A percentile compares a stretch with the other conserved stretches of the same genome.
These are phyloP conservation scores for Leptinotarsa juncta DNA, from an alignment of 2,888 invertebrate species.

Conservation along the genomic window DNA sequence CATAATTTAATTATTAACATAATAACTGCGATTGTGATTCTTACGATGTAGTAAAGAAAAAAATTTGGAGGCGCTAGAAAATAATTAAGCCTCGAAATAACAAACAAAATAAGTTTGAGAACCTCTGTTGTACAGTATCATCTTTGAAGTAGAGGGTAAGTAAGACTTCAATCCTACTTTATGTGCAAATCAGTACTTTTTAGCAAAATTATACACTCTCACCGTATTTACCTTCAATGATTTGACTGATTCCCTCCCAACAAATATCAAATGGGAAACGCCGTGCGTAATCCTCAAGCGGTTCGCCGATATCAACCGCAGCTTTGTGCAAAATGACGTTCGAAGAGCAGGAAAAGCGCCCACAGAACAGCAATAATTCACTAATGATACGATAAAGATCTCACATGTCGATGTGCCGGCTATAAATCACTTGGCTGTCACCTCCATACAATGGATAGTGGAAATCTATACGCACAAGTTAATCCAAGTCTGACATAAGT, in stretches of 20 bases:
- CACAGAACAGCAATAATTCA: conserved; percentile 23
- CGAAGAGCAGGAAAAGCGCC: neutral
- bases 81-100: too few species aligned
- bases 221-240: too few species aligned
- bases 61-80: too few species aligned
- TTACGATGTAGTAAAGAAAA: too few species aligned
- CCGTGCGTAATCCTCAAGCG: neutral
- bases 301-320: conserved; percentile 9
- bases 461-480: conserved; percentile 12
- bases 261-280: neutral
- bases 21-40: too few species aligned
- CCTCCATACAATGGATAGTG: conserved; percentile 19
- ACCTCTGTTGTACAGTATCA: too few species aligned
- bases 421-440: conserved; percentile 28
- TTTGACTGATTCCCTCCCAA: neutral
- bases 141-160: too few species aligned
- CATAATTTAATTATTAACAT: too few species aligned
- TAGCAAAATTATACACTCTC: too few species aligned
- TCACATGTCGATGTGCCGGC: conserved; percentile 17
- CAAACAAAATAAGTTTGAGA: too few species aligned
- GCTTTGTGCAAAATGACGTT: conserved; percentile 9
- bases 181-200: too few species aligned
- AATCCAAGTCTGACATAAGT: conserved; percentile 23
- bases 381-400: conserved; percentile 22
- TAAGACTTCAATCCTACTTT: too few species aligned